Conservation (phyloP, 2,797 vertebrate species). For the Sebastes diaconus region DNA sequence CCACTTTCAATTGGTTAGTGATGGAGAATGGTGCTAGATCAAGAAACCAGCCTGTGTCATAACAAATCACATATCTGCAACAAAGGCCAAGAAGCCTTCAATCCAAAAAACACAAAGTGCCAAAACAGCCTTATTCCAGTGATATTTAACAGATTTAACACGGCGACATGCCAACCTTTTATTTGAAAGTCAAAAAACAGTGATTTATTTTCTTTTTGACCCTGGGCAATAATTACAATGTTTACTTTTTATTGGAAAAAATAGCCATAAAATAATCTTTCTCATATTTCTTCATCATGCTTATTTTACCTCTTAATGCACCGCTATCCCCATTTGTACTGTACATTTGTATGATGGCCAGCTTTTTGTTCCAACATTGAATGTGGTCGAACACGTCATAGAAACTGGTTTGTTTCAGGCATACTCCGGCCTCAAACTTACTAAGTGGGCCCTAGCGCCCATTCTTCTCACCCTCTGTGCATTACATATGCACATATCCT, state of each 20-base stretch:
- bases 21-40: slow-evolving; percentile 1
- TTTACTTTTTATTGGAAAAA: background rate
- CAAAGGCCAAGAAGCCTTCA: background rate
- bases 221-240: background rate
- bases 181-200: background rate
- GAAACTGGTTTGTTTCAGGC: too few relatives aligned
- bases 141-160: background rate
- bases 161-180: background rate
- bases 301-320: background rate
- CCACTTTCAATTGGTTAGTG: slow-evolving; percentile 26
- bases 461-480: too few relatives aligned
- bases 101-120: background rate
- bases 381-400: background rate
- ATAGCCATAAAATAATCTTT: background rate
- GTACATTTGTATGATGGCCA: too few relatives aligned
- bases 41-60: background rate
- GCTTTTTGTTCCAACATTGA: accelerated
- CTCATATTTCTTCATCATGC: background rate
- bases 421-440: accelerated
- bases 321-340: too few relatives aligned
- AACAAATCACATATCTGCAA: background rate
- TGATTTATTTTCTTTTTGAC: background rate
- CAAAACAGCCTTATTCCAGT: background rate
- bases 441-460: too few relatives aligned
- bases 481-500: too few relatives aligned